Conservation (phyloP, 2,113 vertebrate genomes). For the Bombycilla garrulus region DNA sequence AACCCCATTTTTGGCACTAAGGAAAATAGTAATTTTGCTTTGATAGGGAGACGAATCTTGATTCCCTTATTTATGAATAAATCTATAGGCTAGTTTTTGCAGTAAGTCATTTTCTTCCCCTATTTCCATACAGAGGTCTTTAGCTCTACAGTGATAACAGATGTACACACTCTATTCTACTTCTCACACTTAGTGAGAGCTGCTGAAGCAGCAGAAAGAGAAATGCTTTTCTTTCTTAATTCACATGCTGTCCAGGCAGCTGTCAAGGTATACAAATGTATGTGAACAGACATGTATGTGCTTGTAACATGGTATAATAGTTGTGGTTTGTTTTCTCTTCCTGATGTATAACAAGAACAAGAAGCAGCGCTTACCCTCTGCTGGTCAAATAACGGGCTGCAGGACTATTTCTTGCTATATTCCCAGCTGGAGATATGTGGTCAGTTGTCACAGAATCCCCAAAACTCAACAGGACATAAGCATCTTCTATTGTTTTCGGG, state of each 20-base stretch:
- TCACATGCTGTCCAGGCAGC: not conserved
- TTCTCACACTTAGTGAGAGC: not conserved
- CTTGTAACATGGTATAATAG: not conserved
- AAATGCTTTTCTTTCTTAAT: not conserved
- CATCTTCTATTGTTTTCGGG: constrained; percentile 80
- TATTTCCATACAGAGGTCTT: not conserved
- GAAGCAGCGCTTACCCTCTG: constrained; percentile 78
- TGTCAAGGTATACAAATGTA: fast-evolving
- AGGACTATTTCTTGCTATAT: constrained; percentile 92
- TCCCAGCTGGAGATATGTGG: constrained; percentile 97
- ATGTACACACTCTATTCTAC: not conserved
- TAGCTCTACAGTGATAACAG: not conserved
- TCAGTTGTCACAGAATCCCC: constrained; percentile 98
- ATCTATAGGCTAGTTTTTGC: not conserved
- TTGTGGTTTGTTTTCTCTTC: not conserved
- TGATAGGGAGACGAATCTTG: not conserved
- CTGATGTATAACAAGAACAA: not conserved
- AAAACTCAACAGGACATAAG: constrained; percentile 89
- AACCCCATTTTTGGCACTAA: not conserved
- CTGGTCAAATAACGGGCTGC: constrained; percentile 89
- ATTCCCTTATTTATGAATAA: not conserved
- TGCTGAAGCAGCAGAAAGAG: not conserved
- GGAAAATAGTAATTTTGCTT: not conserved
- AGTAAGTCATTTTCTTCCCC: not conserved
- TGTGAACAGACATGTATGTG: not conserved